Evolutionary conservation across 2,888 invertebrate species (phyloP), one percentile per base, ranked within the genome.

Genomic region (Meghimatium bilineatum): DNA sequence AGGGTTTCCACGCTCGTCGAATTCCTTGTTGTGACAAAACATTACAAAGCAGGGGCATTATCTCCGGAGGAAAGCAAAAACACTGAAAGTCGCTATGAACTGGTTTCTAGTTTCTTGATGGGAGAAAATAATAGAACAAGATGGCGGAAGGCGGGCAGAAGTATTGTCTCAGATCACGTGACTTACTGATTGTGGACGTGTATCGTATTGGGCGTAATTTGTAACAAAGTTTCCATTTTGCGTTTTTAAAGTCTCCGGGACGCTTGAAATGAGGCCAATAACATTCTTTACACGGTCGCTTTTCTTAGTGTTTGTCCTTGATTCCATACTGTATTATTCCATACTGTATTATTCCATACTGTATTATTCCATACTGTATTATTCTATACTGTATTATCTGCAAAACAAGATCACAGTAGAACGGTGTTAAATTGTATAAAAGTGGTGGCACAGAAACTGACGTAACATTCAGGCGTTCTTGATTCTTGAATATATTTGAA

Each of bases 21-120:
- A 3, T 34, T 63, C 78, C n/a, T 23, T 77, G 77, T 78, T 78
- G 78, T 67, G 78, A 78, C 77, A 78, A 78, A 44, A 78, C 44
- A 49, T 36, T 29, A 56, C 32, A 78, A 78, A 66, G 67, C 29
- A 44, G 23, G 66, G 44, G 32, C n/a, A 49, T 66, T 67, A 29
- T 63, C 32, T 10, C 38, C 44, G 29, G 78, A 63, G 44, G 63
- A 38, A 60, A 63, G 77, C 36, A 77, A 77, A 36, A 77, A 77
- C 63, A 77, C 36, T 63, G 77, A 77, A 77, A 77, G 77, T 77
- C 63, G 60, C 52, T 12, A 20, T 26, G 69, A 26, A 71, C 36
- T 23, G 72, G 72, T 72, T 23, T 72, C 72, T 72, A 29, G 72
- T 49, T 72, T 72, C 72, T n/a, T 44, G 2, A n/a, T 72, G 26